Percentiles rank a stretch among this genome's conserved stretches.
Conservation (phyloP, 64 coral and sea anemone species). For the Astreopora myriophthalma region DNA sequence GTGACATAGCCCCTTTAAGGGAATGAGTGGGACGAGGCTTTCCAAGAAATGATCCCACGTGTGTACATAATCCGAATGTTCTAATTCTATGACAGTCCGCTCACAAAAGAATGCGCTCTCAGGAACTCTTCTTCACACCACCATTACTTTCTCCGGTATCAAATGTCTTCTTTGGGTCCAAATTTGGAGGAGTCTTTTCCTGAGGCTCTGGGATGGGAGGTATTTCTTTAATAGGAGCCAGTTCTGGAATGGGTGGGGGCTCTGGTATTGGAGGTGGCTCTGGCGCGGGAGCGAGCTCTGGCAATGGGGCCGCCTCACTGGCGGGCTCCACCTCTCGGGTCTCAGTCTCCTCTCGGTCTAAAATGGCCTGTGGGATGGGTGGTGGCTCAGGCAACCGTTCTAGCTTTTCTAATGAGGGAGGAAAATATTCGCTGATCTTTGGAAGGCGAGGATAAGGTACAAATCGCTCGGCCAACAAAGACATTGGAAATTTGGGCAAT, state of each 20-base stretch:
- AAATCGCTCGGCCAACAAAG: neutral
- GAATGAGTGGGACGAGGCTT: neutral
- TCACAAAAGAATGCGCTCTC: neutral
- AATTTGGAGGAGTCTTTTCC: neutral
- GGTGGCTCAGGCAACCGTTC: neutral
- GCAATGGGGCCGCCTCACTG: neutral
- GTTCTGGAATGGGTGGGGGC: conserved; percentile 10
- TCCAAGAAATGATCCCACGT: too few relatives aligned
- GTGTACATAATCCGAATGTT: too few relatives aligned
- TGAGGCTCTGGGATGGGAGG: conserved; percentile 37
- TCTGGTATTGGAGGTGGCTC: conserved; percentile 27
- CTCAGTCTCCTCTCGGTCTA: neutral
- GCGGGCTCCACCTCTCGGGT: neutral
- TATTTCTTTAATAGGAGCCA: conserved; percentile 39
- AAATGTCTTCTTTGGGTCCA: conserved; percentile 60
- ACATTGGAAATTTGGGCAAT: neutral
- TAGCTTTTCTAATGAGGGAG: neutral
- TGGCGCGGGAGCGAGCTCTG: conserved; percentile 3
- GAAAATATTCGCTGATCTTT: conserved; percentile 1
- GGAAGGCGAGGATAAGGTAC: conserved; percentile 13
- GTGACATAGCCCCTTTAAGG: too few relatives aligned
- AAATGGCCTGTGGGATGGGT: conserved; percentile 23
- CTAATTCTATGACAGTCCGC: too few relatives aligned
- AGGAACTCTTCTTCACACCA: conserved; percentile 27
- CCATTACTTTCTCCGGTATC: conserved; percentile 33